Evolutionary conservation across 2,113 vertebrate genomes (phyloP).

Genomic region (Carettochelys insculpta): DNA sequence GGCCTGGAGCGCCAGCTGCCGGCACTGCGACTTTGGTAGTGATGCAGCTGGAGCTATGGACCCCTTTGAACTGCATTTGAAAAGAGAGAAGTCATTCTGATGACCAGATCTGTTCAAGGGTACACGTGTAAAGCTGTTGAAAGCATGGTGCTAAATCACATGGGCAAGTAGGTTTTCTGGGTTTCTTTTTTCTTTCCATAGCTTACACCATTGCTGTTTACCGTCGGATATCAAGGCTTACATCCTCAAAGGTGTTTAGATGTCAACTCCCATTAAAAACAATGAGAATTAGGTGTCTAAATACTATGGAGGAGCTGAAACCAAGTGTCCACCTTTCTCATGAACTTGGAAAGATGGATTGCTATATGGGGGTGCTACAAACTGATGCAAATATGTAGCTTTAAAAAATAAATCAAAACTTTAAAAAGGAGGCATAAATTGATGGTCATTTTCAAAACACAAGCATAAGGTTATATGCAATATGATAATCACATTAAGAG

Average conservation of each 20-base stretch:
- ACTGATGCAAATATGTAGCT: not conserved
- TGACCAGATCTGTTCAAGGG: too few species aligned
- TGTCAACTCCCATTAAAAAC: not conserved
- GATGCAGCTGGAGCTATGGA: too few species aligned
- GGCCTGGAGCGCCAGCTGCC: too few species aligned
- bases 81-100: too few species aligned
- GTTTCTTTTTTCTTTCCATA: too few species aligned
- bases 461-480: not conserved
- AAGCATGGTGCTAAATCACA: too few species aligned
- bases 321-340: not conserved
- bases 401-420: not conserved
- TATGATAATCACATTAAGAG: not conserved
- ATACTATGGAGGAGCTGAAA: not conserved
- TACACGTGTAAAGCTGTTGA: too few species aligned
- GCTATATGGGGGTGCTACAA: not conserved
- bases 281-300: not conserved
- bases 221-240: too few species aligned
- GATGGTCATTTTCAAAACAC: not conserved
- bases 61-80: too few species aligned
- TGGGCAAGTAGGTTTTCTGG: too few species aligned
- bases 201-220: too few species aligned
- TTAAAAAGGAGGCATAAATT: not conserved
- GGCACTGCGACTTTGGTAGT: too few species aligned
- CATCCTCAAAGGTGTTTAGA: not conserved
- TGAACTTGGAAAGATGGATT: not conserved